phyloP scores from a whole-genome alignment of 2,888 invertebrate species.

The Toxonevra muliebris region DNA sequence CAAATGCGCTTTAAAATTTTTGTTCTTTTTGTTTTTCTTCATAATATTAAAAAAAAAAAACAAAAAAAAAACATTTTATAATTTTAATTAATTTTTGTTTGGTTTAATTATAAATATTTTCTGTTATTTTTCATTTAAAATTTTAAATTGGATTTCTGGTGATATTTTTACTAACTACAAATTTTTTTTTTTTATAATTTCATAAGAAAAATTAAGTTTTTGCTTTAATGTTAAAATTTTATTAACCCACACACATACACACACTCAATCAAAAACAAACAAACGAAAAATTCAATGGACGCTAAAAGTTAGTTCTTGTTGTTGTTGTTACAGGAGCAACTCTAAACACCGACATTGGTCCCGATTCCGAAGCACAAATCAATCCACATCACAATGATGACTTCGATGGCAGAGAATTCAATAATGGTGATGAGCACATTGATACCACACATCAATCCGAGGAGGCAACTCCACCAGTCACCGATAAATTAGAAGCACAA shows the following conservation, averaged over 20 bases:
- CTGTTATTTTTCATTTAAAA: conserved; percentile 6
- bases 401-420: conserved; percentile 66
- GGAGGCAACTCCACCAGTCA: conserved; percentile 64
- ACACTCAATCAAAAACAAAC: neutral
- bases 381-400: conserved; percentile 70
- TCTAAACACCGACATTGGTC: conserved; percentile 70
- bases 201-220: conserved; percentile 15
- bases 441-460: conserved; percentile 63
- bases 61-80: conserved; percentile 13
- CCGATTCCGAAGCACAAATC: conserved; percentile 72
- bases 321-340: conserved; percentile 73
- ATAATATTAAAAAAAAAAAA: no score
- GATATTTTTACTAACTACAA: conserved; percentile 33
- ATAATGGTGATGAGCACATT: conserved; percentile 62
- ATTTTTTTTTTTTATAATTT: conserved; percentile 14
- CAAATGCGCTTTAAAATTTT: conserved; percentile 17
- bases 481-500: conserved; percentile 62
- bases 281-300: no score
- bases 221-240: conserved; percentile 12
- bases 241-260: neutral
- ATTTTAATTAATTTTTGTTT: conserved; percentile 8
- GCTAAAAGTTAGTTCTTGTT: conserved; percentile 67
- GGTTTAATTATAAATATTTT: conserved; percentile 15
- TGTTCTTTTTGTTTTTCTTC: no score
- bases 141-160: conserved; percentile 33